phyloP scores from a whole-genome alignment of 2,797 vertebrate species.

The Takifugu ocellatus region DNA sequence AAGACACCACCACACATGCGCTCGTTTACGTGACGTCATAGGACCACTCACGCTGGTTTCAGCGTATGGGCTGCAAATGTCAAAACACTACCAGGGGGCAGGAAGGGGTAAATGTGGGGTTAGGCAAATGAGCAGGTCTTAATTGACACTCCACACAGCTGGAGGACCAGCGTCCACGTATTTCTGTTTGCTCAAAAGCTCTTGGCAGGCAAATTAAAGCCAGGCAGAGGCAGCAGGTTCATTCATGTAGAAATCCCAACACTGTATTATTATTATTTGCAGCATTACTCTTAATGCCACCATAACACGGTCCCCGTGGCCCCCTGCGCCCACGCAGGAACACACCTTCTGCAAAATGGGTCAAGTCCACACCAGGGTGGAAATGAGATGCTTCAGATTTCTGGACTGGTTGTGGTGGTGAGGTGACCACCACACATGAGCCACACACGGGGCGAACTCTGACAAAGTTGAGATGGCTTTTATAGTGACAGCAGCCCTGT shows the following conservation, averaged over 20 bases:
- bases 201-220: constrained; percentile 65
- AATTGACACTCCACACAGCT: constrained; percentile 72
- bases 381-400: constrained; percentile 40
- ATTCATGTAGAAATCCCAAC: background rate
- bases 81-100: constrained; percentile 59
- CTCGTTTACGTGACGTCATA: too few species aligned
- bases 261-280: too few species aligned
- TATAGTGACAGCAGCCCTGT: constrained; percentile 6
- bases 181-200: constrained; percentile 63
- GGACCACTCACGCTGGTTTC: constrained; percentile 24
- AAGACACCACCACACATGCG: constrained; percentile 2
- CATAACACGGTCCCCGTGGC: too few species aligned
- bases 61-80: constrained; percentile 55
- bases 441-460: constrained; percentile 36
- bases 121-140: constrained; percentile 73
- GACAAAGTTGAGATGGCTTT: constrained; percentile 51
- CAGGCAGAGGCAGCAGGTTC: constrained; percentile 14
- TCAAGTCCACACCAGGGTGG: constrained; percentile 40
- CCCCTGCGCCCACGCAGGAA: background rate
- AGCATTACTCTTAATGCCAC: too few species aligned
- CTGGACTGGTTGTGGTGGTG: constrained; percentile 6
- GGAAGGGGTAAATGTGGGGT: constrained; percentile 56
- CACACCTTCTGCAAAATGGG: constrained; percentile 47
- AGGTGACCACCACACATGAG: constrained; percentile 37
- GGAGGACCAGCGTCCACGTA: constrained; percentile 66